phyloP scores from a whole-genome alignment of 2,113 vertebrate species.

The Saguinus midas region DNA sequence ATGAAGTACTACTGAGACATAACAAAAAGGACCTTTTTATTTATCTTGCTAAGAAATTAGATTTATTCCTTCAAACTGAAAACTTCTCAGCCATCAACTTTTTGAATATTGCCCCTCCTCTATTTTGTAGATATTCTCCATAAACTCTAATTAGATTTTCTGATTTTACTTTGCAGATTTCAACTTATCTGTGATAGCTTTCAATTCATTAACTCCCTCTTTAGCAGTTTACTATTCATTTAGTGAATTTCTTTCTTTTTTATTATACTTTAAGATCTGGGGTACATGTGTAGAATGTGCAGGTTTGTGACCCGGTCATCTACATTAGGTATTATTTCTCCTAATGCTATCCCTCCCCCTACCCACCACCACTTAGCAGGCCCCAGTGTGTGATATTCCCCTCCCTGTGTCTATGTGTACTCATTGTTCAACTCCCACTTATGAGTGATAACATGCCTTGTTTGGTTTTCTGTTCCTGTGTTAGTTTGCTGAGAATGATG shows the following conservation, averaged over 20 bases:
- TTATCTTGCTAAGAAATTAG: neutral
- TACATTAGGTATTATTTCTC: too few species aligned
- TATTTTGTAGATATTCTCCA: neutral
- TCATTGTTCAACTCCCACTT: too few species aligned
- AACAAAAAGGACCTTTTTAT: neutral
- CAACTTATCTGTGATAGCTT: neutral
- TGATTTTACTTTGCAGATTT: neutral
- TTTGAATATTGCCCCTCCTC: neutral
- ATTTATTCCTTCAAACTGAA: conserved; percentile 7
- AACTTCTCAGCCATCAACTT: neutral
- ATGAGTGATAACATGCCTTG: too few species aligned
- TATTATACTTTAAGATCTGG: too few species aligned
- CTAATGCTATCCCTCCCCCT: too few species aligned
- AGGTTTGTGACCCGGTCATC: too few species aligned
- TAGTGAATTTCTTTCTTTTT: neutral
- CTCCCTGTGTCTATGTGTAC: too few species aligned
- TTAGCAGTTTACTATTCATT: neutral
- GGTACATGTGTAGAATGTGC: too few species aligned
- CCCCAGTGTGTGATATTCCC: too few species aligned
- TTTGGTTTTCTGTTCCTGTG: too few species aligned
- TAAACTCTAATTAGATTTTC: neutral
- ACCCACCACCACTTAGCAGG: too few species aligned
- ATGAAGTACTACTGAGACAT: neutral
- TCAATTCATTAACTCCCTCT: neutral
- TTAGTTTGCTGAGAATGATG: too few species aligned